These are phyloP conservation scores for Pterophyllum scalare DNA, from an alignment of 2,113 vertebrate genomes.

Conservation along the genomic window DNA sequence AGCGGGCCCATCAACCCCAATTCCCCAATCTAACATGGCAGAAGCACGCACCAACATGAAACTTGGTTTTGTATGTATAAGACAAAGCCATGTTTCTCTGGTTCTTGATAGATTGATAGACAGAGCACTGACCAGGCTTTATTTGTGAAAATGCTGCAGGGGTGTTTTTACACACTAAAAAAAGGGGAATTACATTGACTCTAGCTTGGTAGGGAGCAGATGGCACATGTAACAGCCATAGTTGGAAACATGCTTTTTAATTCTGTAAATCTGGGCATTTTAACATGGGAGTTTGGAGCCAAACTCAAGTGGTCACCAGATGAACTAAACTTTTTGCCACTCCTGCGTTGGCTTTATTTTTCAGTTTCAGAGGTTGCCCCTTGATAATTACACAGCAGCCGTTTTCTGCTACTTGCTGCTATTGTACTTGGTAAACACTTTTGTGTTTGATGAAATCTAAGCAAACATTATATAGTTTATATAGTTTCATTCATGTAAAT, in stretches of 20 bases:
- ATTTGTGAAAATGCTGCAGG: no score
- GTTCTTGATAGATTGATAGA: no score
- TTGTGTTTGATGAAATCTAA: neutral
- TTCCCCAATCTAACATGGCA: no score
- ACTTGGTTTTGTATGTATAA: no score
- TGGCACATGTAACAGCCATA: neutral
- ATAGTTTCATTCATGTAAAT: no score
- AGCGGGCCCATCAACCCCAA: no score
- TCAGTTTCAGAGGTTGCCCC: neutral
- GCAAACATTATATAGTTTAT: no score
- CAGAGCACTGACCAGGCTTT: no score
- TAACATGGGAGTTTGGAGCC: neutral
- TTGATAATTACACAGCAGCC: neutral
- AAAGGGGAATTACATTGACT: neutral
- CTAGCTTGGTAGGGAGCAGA: neutral
- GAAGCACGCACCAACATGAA: no score
- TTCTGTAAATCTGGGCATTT: neutral
- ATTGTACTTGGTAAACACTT: neutral
- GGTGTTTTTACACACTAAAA: neutral
- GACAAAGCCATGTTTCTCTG: no score
- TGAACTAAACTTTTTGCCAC: neutral
- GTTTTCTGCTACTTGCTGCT: neutral
- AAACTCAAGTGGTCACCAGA: neutral
- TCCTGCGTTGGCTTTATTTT: neutral
- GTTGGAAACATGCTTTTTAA: neutral